phyloP scores from a whole-genome alignment of 1,140 invertebrate genomes.

The Drosophila albomicans region DNA sequence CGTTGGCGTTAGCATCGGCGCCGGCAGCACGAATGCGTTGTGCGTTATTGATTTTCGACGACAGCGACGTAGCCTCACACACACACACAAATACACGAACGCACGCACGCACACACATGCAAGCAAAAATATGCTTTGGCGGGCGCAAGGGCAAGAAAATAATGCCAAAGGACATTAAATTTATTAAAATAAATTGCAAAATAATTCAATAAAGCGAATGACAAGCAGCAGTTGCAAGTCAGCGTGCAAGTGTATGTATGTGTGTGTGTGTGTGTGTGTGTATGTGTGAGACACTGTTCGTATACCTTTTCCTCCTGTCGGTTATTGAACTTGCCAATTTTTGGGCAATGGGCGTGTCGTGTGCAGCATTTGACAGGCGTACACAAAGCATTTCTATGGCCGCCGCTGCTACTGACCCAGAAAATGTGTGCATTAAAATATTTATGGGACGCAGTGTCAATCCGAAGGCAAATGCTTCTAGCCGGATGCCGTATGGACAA shows the following conservation, averaged over 20 bases:
- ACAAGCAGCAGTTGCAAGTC: slow-evolving; percentile 32
- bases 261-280: slow-evolving; percentile 1
- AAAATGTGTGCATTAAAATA: slow-evolving; percentile 68
- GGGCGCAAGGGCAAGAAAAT: slow-evolving; percentile 50
- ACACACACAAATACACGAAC: slow-evolving; percentile 3
- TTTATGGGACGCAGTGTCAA: slow-evolving; percentile 23
- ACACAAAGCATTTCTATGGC: slow-evolving; percentile 58
- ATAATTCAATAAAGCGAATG: slow-evolving; percentile 72
- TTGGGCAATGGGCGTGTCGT: slow-evolving; percentile 35
- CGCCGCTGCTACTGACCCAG: slow-evolving; percentile 70
- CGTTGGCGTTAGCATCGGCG: neutral
- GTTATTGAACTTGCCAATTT: slow-evolving; percentile 64
- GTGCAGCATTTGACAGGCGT: neutral
- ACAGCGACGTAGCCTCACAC: slow-evolving; percentile 17
- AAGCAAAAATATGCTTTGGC: neutral
- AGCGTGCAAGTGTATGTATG: slow-evolving; percentile 1
- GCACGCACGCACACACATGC: neutral
- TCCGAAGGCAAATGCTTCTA: neutral
- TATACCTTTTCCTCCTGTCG: slow-evolving; percentile 2
- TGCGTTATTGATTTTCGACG: slow-evolving; percentile 75
- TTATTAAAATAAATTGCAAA: slow-evolving; percentile 78
- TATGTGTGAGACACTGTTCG: slow-evolving; percentile 2
- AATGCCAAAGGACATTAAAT: slow-evolving; percentile 72
- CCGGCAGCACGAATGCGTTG: slow-evolving; percentile 38
- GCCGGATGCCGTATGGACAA: neutral